Percentiles rank a stretch among this genome's conserved stretches.
Conservation (phyloP, 2,888 invertebrate species). For the Hydraecia micacea region DNA sequence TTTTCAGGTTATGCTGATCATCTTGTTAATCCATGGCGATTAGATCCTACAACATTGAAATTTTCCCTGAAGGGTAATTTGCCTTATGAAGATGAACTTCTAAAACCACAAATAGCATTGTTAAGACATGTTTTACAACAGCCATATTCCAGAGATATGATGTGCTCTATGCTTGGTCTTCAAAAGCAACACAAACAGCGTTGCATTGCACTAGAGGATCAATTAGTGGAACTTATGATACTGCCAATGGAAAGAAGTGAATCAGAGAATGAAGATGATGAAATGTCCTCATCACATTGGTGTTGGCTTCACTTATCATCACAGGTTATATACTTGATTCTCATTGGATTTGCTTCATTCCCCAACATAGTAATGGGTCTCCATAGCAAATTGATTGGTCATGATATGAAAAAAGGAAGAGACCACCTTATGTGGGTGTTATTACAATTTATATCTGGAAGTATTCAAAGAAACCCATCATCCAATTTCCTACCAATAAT, state of each 20-base stretch:
- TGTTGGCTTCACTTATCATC: slow-evolving; percentile 98
- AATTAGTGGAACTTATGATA: slow-evolving; percentile 97
- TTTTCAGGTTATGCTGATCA: slow-evolving; percentile 97
- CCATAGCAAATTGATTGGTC: slow-evolving; percentile 94
- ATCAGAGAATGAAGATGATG: slow-evolving; percentile 91
- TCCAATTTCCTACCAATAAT: slow-evolving; percentile 97
- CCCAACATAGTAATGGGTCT: slow-evolving; percentile 97
- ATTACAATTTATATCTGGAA: slow-evolving; percentile 98
- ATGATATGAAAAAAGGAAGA: slow-evolving; percentile 96
- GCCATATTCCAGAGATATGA: slow-evolving; percentile 98
- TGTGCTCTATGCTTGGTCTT: slow-evolving; percentile 97
- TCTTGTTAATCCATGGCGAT: slow-evolving; percentile 97
- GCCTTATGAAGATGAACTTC: slow-evolving; percentile 96
- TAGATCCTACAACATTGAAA: slow-evolving; percentile 95
- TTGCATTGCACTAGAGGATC: slow-evolving; percentile 97
- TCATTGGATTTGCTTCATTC: slow-evolving; percentile 98
- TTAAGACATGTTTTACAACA: slow-evolving; percentile 97
- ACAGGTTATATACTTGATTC: slow-evolving; percentile 98
- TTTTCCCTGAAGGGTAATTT: slow-evolving; percentile 92
- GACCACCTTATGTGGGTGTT: slow-evolving; percentile 99
- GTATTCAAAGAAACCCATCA: slow-evolving; percentile 97
- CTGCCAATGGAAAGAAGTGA: slow-evolving; percentile 98
- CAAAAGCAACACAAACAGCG: slow-evolving; percentile 97
- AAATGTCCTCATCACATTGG: slow-evolving; percentile 93
- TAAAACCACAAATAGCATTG: slow-evolving; percentile 96